phyloP scores from a whole-genome alignment of 2,888 invertebrate genomes.

The Tetragonisca angustula region DNA sequence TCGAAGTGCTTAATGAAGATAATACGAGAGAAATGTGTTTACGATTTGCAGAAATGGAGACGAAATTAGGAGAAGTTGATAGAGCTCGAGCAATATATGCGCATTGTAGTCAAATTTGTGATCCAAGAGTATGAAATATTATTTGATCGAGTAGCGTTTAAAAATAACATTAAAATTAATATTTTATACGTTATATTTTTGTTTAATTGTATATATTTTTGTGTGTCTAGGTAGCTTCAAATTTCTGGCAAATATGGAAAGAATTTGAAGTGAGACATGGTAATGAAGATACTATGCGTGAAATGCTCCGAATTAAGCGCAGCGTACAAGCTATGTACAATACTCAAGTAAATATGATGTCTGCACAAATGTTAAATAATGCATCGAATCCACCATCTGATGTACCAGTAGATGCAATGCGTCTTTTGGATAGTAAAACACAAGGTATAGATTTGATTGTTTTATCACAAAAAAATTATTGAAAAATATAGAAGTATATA shows the following conservation, averaged over 20 bases:
- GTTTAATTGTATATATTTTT: background rate
- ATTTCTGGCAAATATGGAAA: constrained; percentile 99
- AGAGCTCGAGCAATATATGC: constrained; percentile 98
- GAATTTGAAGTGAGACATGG: constrained; percentile 99
- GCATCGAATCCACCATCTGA: constrained; percentile 89
- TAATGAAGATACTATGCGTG: constrained; percentile 99
- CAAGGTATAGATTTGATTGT: constrained; percentile 52
- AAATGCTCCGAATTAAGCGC: constrained; percentile 98
- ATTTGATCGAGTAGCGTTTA: background rate
- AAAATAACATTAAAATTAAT: background rate
- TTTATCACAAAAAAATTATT: constrained; percentile 1
- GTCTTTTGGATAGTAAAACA: constrained; percentile 93
- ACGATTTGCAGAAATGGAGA: constrained; percentile 98
- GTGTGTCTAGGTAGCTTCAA: constrained; percentile 88
- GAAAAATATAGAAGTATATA: background rate
- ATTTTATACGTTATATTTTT: background rate
- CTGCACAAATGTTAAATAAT: constrained; percentile 97
- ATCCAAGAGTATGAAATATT: constrained; percentile 90
- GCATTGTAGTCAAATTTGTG: constrained; percentile 99
- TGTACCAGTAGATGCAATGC: constrained; percentile 92
- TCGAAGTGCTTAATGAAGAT: constrained; percentile 95
- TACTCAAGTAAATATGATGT: constrained; percentile 99
- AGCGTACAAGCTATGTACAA: constrained; percentile 99
- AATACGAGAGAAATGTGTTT: constrained; percentile 98
- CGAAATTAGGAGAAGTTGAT: constrained; percentile 98